Base-by-base conservation (phyloP, 2,113 vertebrate species). In the Hydrochoerus hydrochaeris region DNA sequence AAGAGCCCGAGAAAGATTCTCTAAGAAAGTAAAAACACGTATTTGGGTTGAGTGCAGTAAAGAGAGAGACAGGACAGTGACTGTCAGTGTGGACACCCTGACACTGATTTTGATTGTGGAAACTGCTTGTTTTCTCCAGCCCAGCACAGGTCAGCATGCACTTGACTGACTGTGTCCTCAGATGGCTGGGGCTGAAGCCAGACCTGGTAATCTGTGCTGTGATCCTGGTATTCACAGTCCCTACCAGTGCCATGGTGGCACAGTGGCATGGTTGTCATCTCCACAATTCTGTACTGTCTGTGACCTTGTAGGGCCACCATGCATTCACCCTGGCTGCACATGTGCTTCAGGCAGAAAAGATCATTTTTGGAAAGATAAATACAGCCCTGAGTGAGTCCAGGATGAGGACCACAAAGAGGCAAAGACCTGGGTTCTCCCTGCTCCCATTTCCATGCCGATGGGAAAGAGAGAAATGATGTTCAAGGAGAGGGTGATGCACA, bases 1-100 rank as follows among this genome's bases (percentile, higher is more conserved):
- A 46, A 9, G 24, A 26, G 11, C 7, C 1, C 22, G 8, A 52
- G 85, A 5, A 10, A 54, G 7, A 8, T 12, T 35, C 26, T 35
- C 2, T 16, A 14, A 20, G 81, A 6, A 12, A 52, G 2, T 4
- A 24, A 28, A 24, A 32, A 24, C 0, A 5, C 3, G 3, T 11
- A 13, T 0, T 0, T 9, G 10, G 22, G 7, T 19, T 2, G 17
- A 2, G 26, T 12, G 32, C 4, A 35, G 13, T n/a, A 35, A 9
- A 12, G 16, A 69, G 24, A 28, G 22, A 69, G 28, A 44, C 52
- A 26, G 30, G 38, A 16, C 38, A 26, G 71, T 2, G 19, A 75
- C 22, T 19, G 22, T 24, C 19, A 17, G 4, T 30, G 19, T 1
- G 22, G 19, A 5, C 13, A 0, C 0, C 2, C 22, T 4, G 20